Evolutionary conservation across 2,113 vertebrate species (phyloP).

Genomic region (Rattus norvegicus): GRCr8 NC_086028.1:80812501-80813000

Average conservation of each 20-base stretch:
- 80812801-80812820: neutral
- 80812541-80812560: neutral
- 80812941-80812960: neutral
- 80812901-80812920: neutral
- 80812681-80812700: neutral
- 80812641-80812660: neutral
- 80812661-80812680: neutral
- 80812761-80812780: no score
- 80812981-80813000: neutral
- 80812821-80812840: neutral
- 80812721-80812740: neutral
- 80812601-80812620: neutral
- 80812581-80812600: neutral
- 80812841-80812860: neutral
- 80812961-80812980: neutral
- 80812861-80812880: neutral
- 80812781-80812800: neutral
- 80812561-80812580: neutral
- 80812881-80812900: neutral
- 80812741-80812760: neutral
- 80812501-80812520: neutral
- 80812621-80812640: neutral
- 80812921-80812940: neutral
- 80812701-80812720: neutral
- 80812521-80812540: neutral